Percentiles rank a stretch among this genome's conserved stretches.
Conservation (phyloP, 1,140 invertebrate species). For the Ooceraea biroi region DNA sequence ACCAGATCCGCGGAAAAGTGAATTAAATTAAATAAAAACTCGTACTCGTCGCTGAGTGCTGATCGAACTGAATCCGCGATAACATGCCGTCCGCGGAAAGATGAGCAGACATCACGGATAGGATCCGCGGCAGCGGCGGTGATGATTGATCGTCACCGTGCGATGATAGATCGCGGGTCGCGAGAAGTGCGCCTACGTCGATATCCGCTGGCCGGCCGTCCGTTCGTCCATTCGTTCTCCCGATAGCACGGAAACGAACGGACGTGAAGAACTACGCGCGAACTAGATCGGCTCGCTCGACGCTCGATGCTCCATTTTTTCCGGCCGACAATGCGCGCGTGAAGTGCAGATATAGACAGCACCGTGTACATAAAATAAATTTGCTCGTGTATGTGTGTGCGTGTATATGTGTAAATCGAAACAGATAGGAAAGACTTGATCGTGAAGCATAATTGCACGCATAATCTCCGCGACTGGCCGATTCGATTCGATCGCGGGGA, state of each 20-base stretch:
- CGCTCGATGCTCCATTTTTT: not conserved
- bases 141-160: not conserved
- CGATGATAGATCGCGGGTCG: conserved; percentile 46
- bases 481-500: conserved; percentile 22
- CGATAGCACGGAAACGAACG: conserved; percentile 15
- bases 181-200: not conserved
- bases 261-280: conserved; percentile 1
- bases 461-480: too few relatives aligned
- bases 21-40: too few relatives aligned
- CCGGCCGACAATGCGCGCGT: not conserved
- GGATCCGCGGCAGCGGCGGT: not conserved
- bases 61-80: too few relatives aligned
- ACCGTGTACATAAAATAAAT: too few relatives aligned
- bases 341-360: not conserved
- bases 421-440: too few relatives aligned
- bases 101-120: not conserved
- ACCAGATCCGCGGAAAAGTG: too few relatives aligned
- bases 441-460: too few relatives aligned
- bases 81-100: too few relatives aligned
- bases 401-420: too few relatives aligned
- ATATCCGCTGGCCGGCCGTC: conserved; percentile 10
- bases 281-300: too few relatives aligned
- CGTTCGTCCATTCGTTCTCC: not conserved
- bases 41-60: too few relatives aligned
- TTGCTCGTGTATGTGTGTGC: too few relatives aligned